Evolutionary conservation across 2,888 invertebrate species (phyloP), one percentile per base, ranked within the genome.

Genomic region (Anoplius nigerrimus): DNA sequence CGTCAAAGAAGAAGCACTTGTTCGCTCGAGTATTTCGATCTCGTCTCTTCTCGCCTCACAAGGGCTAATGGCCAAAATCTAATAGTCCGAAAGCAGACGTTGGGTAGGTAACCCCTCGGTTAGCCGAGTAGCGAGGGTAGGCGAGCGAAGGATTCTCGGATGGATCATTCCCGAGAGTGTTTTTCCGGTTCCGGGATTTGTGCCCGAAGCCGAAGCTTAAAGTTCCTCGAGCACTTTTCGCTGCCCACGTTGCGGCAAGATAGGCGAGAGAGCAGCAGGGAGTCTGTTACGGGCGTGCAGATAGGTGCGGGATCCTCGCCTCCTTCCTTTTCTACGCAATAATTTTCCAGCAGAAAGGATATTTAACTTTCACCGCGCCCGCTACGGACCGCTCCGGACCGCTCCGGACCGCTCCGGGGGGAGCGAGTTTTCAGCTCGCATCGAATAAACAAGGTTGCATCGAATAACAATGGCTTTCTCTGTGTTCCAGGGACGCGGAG

Each of bases 401-500:
- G n/a, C n/a, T n/a, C n/a, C n/a, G n/a, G n/a, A n/a, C n/a, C n/a
- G n/a, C n/a, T n/a, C n/a, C n/a, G n/a, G n/a, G n/a, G n/a, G n/a
- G n/a, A n/a, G n/a, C n/a, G n/a, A n/a, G n/a, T n/a, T n/a, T n/a
- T n/a, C n/a, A n/a, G n/a, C n/a, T n/a, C n/a, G n/a, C n/a, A n/a
- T 42, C 13, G 8, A 6, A 42, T 13, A 13, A 13, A 42, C 42
- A 42, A 2, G 20, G 53, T 43, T 0, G 5, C 43, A 21, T n/a
- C 8, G 52, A 24, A 52, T 5, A 21, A 55, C 72, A 55, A 63
- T 34, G 0, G 16, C 2, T 20, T 46, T 62, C 21, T 51, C 42
- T 70, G 2, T 62, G 68, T 73, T 75, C 1, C 67, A 79, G 79
- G 63, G 56, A 45, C 77, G 88, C 21, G 83, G 82, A 16, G 88